Evolutionary conservation across 2,113 vertebrate species (phyloP).

Genomic region (Emydocephalus ijimae): DNA sequence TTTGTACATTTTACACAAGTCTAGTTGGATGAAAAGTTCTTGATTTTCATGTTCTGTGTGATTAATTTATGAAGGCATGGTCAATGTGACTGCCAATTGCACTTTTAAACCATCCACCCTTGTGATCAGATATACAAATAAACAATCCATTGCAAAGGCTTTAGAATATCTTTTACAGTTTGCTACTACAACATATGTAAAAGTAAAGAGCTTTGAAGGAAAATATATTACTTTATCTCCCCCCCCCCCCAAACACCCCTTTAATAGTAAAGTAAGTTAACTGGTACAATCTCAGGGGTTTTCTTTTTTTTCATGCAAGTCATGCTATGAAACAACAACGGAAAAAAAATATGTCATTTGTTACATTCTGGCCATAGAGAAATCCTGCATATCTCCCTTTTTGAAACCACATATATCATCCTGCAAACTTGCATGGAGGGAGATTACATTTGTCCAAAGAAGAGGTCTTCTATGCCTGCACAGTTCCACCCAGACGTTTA

Average conservation of each 20-base stretch:
- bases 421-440: conserved; percentile 77
- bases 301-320: conserved; percentile 83
- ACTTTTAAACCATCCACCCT: conserved; percentile 68
- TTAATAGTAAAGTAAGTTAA: conserved; percentile 54
- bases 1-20: conserved; percentile 69
- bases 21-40: conserved; percentile 71
- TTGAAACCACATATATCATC: conserved; percentile 73
- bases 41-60: conserved; percentile 65
- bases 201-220: conserved; percentile 85
- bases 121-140: conserved; percentile 72
- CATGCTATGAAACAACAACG: conserved; percentile 85
- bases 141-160: conserved; percentile 69
- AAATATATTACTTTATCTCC: conserved; percentile 74
- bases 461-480: conserved; percentile 74
- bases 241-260: conserved; percentile 36
- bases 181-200: conserved; percentile 87
- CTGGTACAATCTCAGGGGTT: conserved; percentile 78
- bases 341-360: conserved; percentile 76
- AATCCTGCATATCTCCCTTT: conserved; percentile 76
- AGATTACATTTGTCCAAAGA: conserved; percentile 78
- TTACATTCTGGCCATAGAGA: conserved; percentile 81
- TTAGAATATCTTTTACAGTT: conserved; percentile 72
- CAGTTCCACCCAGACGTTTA: conserved; percentile 79
- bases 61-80: conserved; percentile 74
- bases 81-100: conserved; percentile 83